These are phyloP conservation scores for Drosophila acutilabella DNA, from an alignment of 2,888 invertebrate species.

Conservation along the genomic window DNA sequence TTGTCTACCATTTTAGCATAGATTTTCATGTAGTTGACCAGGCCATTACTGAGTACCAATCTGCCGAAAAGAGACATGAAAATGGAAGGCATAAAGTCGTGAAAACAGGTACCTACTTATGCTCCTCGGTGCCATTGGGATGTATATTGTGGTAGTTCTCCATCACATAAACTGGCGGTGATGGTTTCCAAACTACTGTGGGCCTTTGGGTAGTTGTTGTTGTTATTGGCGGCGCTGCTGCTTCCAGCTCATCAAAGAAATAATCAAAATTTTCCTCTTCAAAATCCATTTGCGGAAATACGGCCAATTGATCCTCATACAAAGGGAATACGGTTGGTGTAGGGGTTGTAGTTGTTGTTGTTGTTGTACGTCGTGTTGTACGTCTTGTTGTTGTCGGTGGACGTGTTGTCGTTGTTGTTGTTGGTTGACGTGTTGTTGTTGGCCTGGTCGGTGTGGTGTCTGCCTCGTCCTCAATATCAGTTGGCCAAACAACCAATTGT, in stretches of 20 bases:
- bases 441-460: conserved; percentile 26
- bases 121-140: conserved; percentile 76
- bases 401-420: conserved; percentile 5
- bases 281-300: conserved; percentile 75
- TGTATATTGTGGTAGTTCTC: conserved; percentile 74
- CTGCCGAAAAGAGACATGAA: conserved; percentile 38
- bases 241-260: conserved; percentile 63
- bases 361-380: conserved; percentile 14
- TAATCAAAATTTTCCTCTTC: conserved; percentile 69
- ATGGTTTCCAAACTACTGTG: conserved; percentile 10
- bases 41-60: conserved; percentile 76
- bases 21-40: conserved; percentile 78
- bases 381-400: conserved; percentile 10
- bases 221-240: conserved; percentile 1
- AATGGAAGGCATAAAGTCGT: background rate
- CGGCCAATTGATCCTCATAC: conserved; percentile 75
- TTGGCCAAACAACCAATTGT: conserved; percentile 82
- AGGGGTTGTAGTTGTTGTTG: conserved; percentile 17
- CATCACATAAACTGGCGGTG: conserved; percentile 61
- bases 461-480: conserved; percentile 62
- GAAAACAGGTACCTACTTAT: conserved; percentile 65
- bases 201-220: conserved; percentile 7
- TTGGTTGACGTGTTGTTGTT: conserved; percentile 1
- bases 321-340: conserved; percentile 59
- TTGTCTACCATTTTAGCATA: conserved; percentile 65